These are phyloP conservation scores for Epinotia nisella DNA, from an alignment of 2,888 invertebrate species.

Conservation along the genomic window DNA sequence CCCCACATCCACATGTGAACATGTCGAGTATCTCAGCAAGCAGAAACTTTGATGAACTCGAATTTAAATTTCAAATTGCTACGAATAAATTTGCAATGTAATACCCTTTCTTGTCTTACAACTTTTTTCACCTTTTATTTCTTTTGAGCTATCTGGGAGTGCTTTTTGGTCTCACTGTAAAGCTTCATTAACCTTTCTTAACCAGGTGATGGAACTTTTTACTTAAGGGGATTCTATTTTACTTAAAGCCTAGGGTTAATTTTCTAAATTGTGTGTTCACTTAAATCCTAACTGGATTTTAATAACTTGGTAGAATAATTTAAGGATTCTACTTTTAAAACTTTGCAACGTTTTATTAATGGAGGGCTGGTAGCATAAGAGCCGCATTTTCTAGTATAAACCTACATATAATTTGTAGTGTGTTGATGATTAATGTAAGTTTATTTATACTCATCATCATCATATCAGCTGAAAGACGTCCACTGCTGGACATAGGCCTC, in stretches of 20 bases:
- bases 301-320: conserved; percentile 1
- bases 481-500: too few relatives aligned
- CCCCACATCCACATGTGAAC: conserved; percentile 60
- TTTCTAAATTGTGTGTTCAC: conserved; percentile 20
- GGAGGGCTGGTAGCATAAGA: background rate
- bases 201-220: conserved; percentile 56
- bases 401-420: too few relatives aligned
- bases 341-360: background rate
- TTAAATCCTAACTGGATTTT: conserved; percentile 21
- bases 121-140: conserved; percentile 56
- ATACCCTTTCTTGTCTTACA: conserved; percentile 67
- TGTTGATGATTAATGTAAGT: too few relatives aligned
- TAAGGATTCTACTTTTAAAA: conserved; percentile 12
- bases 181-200: conserved; percentile 56
- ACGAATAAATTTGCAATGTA: conserved; percentile 77
- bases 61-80: conserved; percentile 79
- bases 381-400: too few relatives aligned
- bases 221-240: conserved; percentile 47
- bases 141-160: conserved; percentile 44
- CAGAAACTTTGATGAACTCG: conserved; percentile 76
- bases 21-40: conserved; percentile 60
- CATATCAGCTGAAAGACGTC: too few relatives aligned
- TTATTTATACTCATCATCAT: too few relatives aligned
- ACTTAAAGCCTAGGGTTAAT: conserved; percentile 30
- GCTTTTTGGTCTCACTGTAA: conserved; percentile 49